These are phyloP conservation scores for Sebastes melanostomus DNA, from an alignment of 2,797 vertebrate genomes.

Conservation along the genomic window DNA sequence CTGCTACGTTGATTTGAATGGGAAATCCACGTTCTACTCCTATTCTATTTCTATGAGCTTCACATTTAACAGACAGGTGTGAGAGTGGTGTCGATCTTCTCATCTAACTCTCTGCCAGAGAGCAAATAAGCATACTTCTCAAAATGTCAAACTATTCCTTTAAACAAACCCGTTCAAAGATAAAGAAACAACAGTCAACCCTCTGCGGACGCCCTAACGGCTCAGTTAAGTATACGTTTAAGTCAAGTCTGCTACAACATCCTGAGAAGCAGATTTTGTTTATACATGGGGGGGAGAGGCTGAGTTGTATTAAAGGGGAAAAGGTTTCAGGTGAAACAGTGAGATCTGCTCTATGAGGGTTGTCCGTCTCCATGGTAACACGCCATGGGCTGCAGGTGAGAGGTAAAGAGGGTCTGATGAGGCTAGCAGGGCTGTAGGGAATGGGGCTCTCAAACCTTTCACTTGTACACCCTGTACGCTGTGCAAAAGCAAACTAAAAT, in stretches of 20 bases:
- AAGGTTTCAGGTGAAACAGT: conserved; percentile 47
- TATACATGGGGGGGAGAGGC: conserved; percentile 18
- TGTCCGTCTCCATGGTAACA: conserved; percentile 91
- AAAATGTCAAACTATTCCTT: conserved; percentile 17
- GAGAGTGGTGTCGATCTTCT: neutral
- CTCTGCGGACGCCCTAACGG: conserved; percentile 66
- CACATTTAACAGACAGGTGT: neutral
- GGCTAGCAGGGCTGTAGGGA: conserved; percentile 79
- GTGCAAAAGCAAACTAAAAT: conserved; percentile 16
- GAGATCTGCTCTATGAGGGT: conserved; percentile 75
- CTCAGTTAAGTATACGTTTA: neutral
- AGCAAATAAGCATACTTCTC: neutral
- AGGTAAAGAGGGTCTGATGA: conserved; percentile 68
- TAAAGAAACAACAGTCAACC: conserved; percentile 84
- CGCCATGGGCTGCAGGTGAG: conserved; percentile 84
- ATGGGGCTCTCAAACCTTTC: conserved; percentile 51
- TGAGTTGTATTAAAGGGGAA: conserved; percentile 19
- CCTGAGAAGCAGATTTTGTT: conserved; percentile 10
- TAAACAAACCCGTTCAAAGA: conserved; percentile 21
- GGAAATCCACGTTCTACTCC: neutral
- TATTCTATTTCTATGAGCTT: neutral
- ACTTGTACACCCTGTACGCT: conserved; percentile 31
- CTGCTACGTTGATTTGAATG: neutral
- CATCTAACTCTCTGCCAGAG: conserved; percentile 6
- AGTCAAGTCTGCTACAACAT: conserved; percentile 1